Conservation (phyloP, 2,888 invertebrate species). For the Torymus tubicola region DNA sequence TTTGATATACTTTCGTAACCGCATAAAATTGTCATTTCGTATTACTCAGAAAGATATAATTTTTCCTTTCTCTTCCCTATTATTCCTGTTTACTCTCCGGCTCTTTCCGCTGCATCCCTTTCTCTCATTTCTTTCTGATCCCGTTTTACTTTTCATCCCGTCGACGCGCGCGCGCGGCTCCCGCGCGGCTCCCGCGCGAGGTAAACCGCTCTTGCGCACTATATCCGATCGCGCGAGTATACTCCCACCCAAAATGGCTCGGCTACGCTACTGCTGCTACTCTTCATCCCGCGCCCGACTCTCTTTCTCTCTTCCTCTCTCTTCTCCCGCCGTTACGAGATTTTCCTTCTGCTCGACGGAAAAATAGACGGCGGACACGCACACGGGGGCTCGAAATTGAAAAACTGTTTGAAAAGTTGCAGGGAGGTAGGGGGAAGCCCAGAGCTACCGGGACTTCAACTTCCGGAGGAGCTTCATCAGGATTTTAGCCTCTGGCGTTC, state of each 20-base stretch:
- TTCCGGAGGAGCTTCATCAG: conserved; percentile 33
- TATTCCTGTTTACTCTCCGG: not conserved
- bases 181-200: too few relatives aligned
- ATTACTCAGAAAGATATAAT: too few relatives aligned
- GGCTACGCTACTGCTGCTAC: too few relatives aligned
- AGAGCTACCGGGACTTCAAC: not conserved
- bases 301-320: too few relatives aligned
- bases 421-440: not conserved
- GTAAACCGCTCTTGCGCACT: too few relatives aligned
- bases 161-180: too few relatives aligned
- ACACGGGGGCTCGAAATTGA: conserved; percentile 34
- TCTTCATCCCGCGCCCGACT: not conserved
- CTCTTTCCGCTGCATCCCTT: not conserved
- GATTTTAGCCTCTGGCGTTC: conserved; percentile 18
- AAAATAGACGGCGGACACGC: conserved; percentile 1
- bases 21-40: too few relatives aligned
- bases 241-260: too few relatives aligned
- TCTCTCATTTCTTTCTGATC: not conserved
- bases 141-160: not conserved
- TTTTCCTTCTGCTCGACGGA: conserved; percentile 22
- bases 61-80: too few relatives aligned
- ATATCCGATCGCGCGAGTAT: too few relatives aligned
- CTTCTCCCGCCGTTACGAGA: conserved; percentile 13
- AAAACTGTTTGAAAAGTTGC: conserved; percentile 43
- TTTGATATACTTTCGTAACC: too few relatives aligned